Conservation (phyloP, 2,888 invertebrate species). For the Trissolcus brochymenae region DNA sequence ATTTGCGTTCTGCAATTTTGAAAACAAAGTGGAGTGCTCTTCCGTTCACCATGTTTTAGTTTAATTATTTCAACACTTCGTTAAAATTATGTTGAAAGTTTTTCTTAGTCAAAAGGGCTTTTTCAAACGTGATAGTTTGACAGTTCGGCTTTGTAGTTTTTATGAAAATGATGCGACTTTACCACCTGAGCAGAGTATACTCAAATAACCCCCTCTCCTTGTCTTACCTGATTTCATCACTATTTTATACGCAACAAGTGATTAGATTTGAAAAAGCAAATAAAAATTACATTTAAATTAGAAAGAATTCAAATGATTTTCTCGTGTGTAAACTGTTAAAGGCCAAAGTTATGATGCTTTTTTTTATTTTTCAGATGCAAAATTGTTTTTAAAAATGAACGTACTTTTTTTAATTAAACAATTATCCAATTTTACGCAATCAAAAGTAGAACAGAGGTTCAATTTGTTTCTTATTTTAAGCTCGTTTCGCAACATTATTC, state of each 20-base stretch:
- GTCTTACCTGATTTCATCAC: not conserved
- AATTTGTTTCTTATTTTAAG: too few relatives aligned
- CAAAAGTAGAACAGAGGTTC: too few relatives aligned
- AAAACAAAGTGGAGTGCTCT: conserved; percentile 97
- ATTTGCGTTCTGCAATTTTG: conserved; percentile 92
- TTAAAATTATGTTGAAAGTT: too few relatives aligned
- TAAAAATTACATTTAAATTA: not conserved
- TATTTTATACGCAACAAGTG: too few relatives aligned
- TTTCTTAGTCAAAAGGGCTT: not conserved
- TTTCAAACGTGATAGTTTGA: not conserved
- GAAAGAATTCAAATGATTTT: not conserved
- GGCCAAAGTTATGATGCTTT: not conserved
- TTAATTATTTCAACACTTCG: too few relatives aligned
- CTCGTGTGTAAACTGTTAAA: not conserved
- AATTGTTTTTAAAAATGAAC: too few relatives aligned
- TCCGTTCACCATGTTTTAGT: conserved; percentile 79
- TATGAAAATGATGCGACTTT: not conserved
- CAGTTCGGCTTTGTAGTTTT: not conserved
- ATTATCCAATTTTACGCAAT: conserved; percentile 1
- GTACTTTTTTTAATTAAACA: not conserved
- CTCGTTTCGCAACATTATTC: too few relatives aligned
- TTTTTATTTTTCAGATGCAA: not conserved
- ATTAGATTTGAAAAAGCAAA: conserved; percentile 1
- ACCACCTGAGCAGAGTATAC: not conserved
- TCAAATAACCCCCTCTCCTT: not conserved